Conservation (phyloP, 2,888 invertebrate species). For the Anoncus sp. region DNA sequence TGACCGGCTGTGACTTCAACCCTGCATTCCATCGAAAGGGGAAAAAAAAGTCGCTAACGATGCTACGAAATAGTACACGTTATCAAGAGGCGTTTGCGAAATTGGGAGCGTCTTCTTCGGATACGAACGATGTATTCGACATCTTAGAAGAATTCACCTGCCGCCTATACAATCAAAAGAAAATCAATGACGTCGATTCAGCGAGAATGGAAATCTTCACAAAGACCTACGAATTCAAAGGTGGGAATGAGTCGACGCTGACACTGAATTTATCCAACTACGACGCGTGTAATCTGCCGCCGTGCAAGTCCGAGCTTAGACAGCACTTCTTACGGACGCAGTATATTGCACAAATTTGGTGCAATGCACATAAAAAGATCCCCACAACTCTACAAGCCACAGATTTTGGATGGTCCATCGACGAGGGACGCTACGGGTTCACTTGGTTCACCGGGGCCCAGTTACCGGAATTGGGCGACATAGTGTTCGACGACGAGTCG, state of each 20-base stretch:
- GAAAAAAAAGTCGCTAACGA: too few species aligned
- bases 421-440: slow-evolving; percentile 59
- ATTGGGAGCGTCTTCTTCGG: too few species aligned
- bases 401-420: slow-evolving; percentile 65
- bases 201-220: slow-evolving; percentile 62
- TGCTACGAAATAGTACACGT: too few species aligned
- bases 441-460: slow-evolving; percentile 64
- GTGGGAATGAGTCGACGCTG: slow-evolving; percentile 64
- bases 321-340: slow-evolving; percentile 72
- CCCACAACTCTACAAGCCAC: slow-evolving; percentile 67
- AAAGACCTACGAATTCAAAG: slow-evolving; percentile 72
- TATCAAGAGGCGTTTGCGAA: too few species aligned
- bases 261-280: slow-evolving; percentile 50
- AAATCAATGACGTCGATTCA: slow-evolving; percentile 67
- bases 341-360: slow-evolving; percentile 73
- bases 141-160: slow-evolving; percentile 66
- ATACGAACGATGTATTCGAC: slow-evolving; percentile 57
- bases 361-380: slow-evolving; percentile 67
- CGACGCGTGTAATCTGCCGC: not conserved
- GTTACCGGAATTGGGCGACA: slow-evolving; percentile 51
- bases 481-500: not conserved
- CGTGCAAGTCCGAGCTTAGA: slow-evolving; percentile 50
- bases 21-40: slow-evolving; percentile 55
- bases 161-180: slow-evolving; percentile 70
- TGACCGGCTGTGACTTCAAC: slow-evolving; percentile 58